Conservation (phyloP, 2,113 vertebrate genomes). For the Neopipo cinnamomea region DNA sequence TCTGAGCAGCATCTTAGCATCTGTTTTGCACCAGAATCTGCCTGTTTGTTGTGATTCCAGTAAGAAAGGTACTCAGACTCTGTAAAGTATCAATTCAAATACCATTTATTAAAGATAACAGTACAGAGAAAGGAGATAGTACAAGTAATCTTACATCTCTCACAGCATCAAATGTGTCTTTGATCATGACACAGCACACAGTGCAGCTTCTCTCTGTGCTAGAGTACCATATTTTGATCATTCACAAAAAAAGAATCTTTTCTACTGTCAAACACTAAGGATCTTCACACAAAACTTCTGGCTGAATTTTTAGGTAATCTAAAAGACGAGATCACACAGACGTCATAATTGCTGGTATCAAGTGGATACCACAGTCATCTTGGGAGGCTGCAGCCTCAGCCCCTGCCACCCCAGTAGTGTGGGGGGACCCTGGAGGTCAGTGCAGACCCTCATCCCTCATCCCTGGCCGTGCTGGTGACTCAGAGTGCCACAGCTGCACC, state of each 20-base stretch:
- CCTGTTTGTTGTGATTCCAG: neutral
- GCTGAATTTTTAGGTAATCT: neutral
- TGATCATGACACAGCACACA: neutral
- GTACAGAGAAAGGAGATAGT: neutral
- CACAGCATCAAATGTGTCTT: neutral
- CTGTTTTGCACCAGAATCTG: neutral
- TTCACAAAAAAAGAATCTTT: neutral
- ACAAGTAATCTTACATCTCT: neutral
- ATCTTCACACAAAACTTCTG: neutral
- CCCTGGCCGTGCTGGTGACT: neutral
- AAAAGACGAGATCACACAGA: rapidly evolving
- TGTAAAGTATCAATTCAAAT: neutral
- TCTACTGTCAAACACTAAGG: neutral
- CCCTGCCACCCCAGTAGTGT: neutral
- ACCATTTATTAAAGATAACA: neutral
- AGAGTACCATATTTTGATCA: neutral
- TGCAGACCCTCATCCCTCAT: neutral
- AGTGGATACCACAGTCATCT: neutral
- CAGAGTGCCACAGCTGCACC: neutral
- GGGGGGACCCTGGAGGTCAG: too few relatives aligned
- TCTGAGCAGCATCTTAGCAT: neutral
- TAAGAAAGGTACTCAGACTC: neutral
- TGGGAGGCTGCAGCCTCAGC: neutral
- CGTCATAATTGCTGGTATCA: neutral
- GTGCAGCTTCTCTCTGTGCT: neutral